A percentile compares a stretch with the other conserved stretches of the same genome.
Evolutionary conservation across 2,113 vertebrate genomes (phyloP).

Genomic region (Benitochromis conjunctus): DNA sequence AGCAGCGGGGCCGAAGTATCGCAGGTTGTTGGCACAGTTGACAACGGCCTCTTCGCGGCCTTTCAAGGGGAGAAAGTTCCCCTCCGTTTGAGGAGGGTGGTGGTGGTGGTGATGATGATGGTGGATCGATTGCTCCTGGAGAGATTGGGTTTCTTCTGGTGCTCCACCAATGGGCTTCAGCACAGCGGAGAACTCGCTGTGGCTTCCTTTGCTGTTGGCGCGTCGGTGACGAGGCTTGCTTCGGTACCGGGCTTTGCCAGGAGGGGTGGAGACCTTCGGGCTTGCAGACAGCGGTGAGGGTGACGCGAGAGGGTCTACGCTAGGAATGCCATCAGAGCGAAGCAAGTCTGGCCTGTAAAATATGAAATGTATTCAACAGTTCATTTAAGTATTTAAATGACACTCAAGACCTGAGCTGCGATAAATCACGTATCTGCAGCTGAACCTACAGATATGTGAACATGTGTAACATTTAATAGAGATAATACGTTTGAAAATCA

Average conservation of each 20-base stretch:
- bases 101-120: constrained; percentile 63
- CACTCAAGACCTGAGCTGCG: background rate
- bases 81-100: constrained; percentile 29
- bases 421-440: background rate
- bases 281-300: constrained; percentile 88
- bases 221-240: constrained; percentile 94
- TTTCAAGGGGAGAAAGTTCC: constrained; percentile 64
- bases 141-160: constrained; percentile 67
- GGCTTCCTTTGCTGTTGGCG: constrained; percentile 93
- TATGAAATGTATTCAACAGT: background rate
- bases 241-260: constrained; percentile 87
- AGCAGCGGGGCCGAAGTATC: constrained; percentile 94
- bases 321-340: constrained; percentile 90
- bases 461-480: background rate
- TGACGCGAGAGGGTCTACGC: constrained; percentile 77
- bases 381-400: background rate
- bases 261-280: constrained; percentile 86
- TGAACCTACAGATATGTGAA: background rate
- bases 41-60: constrained; percentile 84
- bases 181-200: constrained; percentile 83
- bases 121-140: constrained; percentile 61
- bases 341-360: constrained; percentile 86
- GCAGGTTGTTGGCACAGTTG: constrained; percentile 89
- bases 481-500: constrained; percentile 5
- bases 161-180: constrained; percentile 75